phyloP scores from a whole-genome alignment of 64 coral and sea anemone species.

The Stichodactyla mertensii region DNA sequence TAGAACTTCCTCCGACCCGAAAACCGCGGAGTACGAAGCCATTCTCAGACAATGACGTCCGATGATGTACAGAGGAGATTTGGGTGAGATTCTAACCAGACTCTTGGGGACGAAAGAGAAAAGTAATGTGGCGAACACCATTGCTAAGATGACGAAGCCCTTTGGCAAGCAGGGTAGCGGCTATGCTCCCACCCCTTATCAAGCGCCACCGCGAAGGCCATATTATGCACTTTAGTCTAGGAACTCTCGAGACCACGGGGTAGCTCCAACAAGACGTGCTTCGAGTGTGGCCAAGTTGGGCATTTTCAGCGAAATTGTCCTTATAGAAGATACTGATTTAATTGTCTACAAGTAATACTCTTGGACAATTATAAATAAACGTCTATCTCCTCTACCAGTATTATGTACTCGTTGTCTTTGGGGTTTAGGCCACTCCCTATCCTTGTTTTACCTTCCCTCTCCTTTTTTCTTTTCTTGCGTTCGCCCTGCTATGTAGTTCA shows the following conservation, averaged over 20 bases:
- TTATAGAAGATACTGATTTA: no score
- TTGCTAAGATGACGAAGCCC: conserved; percentile 34
- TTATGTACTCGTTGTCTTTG: no score
- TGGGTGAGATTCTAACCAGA: conserved; percentile 39
- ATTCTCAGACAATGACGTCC: conserved; percentile 30
- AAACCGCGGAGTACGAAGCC: conserved; percentile 27
- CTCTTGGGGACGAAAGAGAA: conserved; percentile 39
- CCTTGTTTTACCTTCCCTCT: no score
- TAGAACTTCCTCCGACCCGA: conserved; percentile 1
- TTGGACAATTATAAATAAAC: no score
- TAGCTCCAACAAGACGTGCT: not conserved
- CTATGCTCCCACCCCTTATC: conserved; percentile 2
- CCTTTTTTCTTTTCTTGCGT: no score
- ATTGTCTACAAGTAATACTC: no score
- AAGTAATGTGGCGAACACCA: conserved; percentile 25
- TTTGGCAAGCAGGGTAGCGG: not conserved
- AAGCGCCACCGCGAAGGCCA: not conserved
- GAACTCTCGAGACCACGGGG: not conserved
- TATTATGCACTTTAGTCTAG: not conserved
- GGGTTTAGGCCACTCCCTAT: no score
- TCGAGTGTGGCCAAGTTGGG: not conserved
- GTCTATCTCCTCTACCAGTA: no score
- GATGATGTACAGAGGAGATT: not conserved
- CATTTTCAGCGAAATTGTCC: not conserved
- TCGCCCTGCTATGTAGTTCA: no score